Base-by-base conservation (phyloP, 2,888 invertebrate genomes). In the Tribolium freemani region DNA sequence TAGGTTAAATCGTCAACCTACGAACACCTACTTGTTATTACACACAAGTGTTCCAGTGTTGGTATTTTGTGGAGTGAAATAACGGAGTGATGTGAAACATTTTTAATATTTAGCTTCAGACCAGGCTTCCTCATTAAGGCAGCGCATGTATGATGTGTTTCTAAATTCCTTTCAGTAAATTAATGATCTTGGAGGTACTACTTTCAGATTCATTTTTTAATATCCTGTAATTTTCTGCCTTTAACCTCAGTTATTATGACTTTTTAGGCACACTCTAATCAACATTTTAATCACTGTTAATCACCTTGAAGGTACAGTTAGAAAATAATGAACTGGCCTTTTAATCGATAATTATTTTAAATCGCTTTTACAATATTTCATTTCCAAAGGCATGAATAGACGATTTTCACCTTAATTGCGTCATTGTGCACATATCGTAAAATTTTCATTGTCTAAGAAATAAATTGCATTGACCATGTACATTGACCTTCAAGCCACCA, bases 401-500 rank as follows among this genome's bases (percentile, higher is more conserved):
- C 53, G 10, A 16, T 53, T 10, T 26, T 53, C 9, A 21, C 21
- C 2, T n/a, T 53, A 20, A 53, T 20, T n/a, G 26, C n/a, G 53
- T 21, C 9, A 21, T 21, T 13, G 8, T 13, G 9, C 20, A n/a
- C 9, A 21, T 10, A 16, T 53, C 8, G 10, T 21, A 9, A 53
- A 53, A 10, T 31, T 56, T 30, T 31, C 10, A 56, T 31, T 56
- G 56, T 56, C 2, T 31, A 8, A 31, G 10, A 11, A 30, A 31
- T 56, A 21, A 53, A 53, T 53, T 56, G n/a, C 31, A 44, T 57
- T 44, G 57, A 44, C 44, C 38, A 57, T 56, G 56, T 44, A 44
- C 44, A 57, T 44, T 57, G 57, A 57, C 57, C 57, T 57, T 57
- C 44, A 57, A 44, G 38, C 38, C 8, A 56, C 11, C 16, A 57